phyloP scores from a whole-genome alignment of 2,113 vertebrate species.

The Entosphenus tridentatus region DNA sequence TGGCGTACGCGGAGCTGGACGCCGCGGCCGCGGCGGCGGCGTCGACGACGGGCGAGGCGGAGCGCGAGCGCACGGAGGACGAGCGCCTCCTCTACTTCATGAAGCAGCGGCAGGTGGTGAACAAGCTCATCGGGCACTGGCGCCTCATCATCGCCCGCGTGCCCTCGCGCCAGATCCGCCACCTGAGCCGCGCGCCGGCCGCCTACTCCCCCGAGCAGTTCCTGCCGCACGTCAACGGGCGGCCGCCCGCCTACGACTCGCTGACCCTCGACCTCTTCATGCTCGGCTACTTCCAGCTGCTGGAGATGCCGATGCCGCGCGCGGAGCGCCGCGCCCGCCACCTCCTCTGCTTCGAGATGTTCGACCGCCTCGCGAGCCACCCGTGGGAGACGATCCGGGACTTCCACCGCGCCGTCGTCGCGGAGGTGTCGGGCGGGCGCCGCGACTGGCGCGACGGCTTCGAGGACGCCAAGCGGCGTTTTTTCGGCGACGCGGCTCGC shows the following conservation, averaged over 20 bases:
- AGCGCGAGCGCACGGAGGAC: constrained; percentile 13
- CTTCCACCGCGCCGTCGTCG: constrained; percentile 60
- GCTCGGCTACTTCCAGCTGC: constrained; percentile 88
- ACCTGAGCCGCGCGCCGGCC: constrained; percentile 33
- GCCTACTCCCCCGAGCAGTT: constrained; percentile 90
- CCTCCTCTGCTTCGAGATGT: constrained; percentile 92
- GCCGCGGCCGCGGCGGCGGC: not conserved
- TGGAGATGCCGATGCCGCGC: constrained; percentile 80
- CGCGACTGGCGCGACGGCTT: constrained; percentile 58
- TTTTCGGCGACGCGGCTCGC: constrained; percentile 36
- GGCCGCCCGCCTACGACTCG: constrained; percentile 41
- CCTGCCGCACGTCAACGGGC: constrained; percentile 43
- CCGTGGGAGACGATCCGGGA: constrained; percentile 55
- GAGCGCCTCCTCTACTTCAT: constrained; percentile 44
- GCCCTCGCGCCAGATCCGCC: constrained; percentile 34
- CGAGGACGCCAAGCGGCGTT: constrained; percentile 51
- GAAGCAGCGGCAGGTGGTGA: constrained; percentile 53
- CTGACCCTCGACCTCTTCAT: constrained; percentile 85
- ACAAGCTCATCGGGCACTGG: constrained; percentile 60
- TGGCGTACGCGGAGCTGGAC: constrained; percentile 13
- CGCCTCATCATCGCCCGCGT: constrained; percentile 47
- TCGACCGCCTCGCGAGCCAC: constrained; percentile 62
- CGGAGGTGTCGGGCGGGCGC: constrained; percentile 43
- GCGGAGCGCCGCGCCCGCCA: constrained; percentile 73
- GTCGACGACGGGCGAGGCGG: not conserved